Percentiles rank a stretch among this genome's conserved stretches.
phyloP scores from a whole-genome alignment of 2,797 vertebrate species.

The Echeneis naucrates region DNA sequence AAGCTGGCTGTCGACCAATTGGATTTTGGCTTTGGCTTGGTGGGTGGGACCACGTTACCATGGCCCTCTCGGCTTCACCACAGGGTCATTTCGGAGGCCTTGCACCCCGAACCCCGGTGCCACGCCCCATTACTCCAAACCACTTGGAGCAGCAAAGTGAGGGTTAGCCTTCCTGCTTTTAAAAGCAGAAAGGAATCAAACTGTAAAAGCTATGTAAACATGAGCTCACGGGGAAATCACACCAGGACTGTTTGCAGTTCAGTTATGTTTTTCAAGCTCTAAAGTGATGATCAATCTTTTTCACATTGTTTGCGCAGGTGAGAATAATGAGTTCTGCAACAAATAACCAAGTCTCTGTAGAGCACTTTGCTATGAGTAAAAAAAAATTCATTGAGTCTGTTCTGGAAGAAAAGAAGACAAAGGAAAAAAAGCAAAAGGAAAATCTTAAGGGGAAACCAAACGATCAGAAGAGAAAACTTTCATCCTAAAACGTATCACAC shows the following conservation, averaged over 20 bases:
- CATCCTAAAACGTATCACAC: too few species aligned
- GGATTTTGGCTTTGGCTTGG: conserved; percentile 45
- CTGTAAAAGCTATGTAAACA: conserved; percentile 46
- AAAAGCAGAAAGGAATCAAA: conserved; percentile 25
- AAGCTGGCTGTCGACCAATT: conserved; percentile 70
- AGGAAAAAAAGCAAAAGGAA: too few species aligned
- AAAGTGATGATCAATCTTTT: background rate
- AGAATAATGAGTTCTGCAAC: background rate
- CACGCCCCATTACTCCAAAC: conserved; percentile 73
- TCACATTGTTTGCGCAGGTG: conserved; percentile 5
- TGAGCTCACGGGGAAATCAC: background rate
- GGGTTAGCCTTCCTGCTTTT: conserved; percentile 37
- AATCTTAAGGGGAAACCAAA: too few species aligned
- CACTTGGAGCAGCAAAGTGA: conserved; percentile 50
- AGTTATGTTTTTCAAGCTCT: background rate
- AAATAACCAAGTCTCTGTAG: background rate
- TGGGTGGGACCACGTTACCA: conserved; percentile 63
- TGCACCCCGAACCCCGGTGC: conserved; percentile 49
- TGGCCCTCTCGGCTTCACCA: conserved; percentile 55
- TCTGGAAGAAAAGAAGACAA: too few species aligned
- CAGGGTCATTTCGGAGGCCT: conserved; percentile 68
- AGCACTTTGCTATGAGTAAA: background rate
- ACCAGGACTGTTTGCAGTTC: background rate
- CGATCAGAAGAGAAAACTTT: too few species aligned
- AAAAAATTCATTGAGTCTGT: background rate